A percentile compares a stretch with the other conserved stretches of the same genome.
phyloP scores from a whole-genome alignment of 2,888 invertebrate species.

The Eupithecia insigniata region DNA sequence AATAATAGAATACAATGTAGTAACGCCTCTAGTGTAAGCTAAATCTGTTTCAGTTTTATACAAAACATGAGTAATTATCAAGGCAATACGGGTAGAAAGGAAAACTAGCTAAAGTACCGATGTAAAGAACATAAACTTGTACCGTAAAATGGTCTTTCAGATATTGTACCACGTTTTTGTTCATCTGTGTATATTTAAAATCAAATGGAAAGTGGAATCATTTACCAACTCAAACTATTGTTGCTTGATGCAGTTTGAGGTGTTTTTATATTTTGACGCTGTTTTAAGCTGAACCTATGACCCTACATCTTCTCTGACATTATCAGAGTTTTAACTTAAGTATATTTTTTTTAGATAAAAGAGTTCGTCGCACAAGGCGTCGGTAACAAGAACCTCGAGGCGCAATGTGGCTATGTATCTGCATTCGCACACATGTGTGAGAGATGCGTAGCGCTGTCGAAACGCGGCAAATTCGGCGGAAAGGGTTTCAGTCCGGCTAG shows the following conservation, averaged over 20 bases:
- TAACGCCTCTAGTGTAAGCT: too few relatives aligned
- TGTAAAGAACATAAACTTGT: too few relatives aligned
- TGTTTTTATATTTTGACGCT: too few relatives aligned
- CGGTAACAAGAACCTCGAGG: constrained; percentile 86
- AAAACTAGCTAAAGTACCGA: background rate
- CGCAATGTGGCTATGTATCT: constrained; percentile 91
- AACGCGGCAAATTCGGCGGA: constrained; percentile 71
- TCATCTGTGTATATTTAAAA: too few relatives aligned
- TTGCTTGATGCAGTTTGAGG: too few relatives aligned
- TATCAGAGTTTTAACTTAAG: background rate
- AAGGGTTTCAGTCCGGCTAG: constrained; percentile 75
- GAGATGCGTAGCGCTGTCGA: constrained; percentile 83
- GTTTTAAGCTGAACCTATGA: too few relatives aligned
- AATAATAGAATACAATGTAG: too few relatives aligned
- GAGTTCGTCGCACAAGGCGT: constrained; percentile 81
- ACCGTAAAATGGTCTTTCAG: too few relatives aligned
- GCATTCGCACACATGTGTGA: constrained; percentile 89
- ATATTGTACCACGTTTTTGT: too few relatives aligned
- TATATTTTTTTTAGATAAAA: constrained; percentile 55
- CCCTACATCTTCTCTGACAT: background rate
- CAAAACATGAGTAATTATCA: background rate
- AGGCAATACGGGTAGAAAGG: background rate
- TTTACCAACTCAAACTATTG: too few relatives aligned
- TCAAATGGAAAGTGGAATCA: too few relatives aligned
- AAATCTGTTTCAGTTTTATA: background rate